Conservation (phyloP, 2,113 vertebrate genomes). For the Odocoileus virginianus region DNA sequence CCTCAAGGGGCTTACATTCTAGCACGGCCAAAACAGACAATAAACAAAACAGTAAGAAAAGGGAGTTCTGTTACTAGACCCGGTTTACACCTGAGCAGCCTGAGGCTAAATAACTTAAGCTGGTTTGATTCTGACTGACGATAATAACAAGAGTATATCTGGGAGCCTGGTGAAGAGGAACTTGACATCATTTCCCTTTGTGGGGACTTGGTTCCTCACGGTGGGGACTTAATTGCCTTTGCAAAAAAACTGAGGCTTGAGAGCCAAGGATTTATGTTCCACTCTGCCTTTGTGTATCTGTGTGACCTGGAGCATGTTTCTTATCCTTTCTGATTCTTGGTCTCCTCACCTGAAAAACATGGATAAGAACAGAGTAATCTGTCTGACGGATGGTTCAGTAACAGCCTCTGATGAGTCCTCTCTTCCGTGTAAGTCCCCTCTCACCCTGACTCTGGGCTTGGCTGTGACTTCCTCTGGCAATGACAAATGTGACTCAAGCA, state of each 20-base stretch:
- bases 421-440: too few relatives aligned
- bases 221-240: background rate
- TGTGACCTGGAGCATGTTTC: background rate
- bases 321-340: background rate
- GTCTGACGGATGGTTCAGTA: background rate
- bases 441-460: background rate
- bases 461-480: background rate
- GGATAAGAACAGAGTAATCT: background rate
- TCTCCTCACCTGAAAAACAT: background rate
- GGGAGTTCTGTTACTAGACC: background rate
- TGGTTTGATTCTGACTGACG: background rate
- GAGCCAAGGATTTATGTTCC: background rate
- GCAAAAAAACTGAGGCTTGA: background rate
- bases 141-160: background rate
- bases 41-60: background rate
- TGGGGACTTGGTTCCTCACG: background rate
- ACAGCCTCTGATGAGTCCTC: background rate
- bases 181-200: background rate
- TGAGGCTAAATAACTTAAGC: background rate
- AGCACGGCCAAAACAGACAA: background rate
- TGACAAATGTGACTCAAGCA: background rate
- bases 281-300: background rate
- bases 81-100: background rate
- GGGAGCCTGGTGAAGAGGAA: background rate
- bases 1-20: background rate